Conservation (phyloP, 2,888 invertebrate species). For the Heliconius hortense region DNA sequence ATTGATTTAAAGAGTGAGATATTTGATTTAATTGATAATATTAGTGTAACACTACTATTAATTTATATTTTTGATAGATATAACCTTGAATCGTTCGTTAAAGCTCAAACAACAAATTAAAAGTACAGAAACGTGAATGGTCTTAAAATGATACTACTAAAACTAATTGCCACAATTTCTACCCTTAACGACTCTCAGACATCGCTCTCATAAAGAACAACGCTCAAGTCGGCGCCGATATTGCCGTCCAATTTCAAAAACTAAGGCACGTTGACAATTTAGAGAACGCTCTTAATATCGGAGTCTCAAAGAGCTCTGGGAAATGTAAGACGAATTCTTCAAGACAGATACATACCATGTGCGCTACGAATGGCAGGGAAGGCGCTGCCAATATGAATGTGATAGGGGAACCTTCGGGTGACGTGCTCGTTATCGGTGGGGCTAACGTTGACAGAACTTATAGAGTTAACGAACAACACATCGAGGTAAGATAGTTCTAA, state of each 20-base stretch:
- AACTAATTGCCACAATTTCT: constrained; percentile 66
- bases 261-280: constrained; percentile 59
- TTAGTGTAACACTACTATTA: background rate
- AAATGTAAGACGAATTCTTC: constrained; percentile 45
- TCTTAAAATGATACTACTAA: constrained; percentile 59
- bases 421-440: constrained; percentile 88
- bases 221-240: constrained; percentile 90
- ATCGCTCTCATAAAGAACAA: constrained; percentile 96
- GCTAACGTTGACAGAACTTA: constrained; percentile 88
- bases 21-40: background rate
- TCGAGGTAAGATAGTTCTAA: constrained; percentile 83
- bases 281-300: constrained; percentile 57
- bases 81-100: constrained; percentile 43
- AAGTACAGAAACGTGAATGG: constrained; percentile 57
- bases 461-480: constrained; percentile 81
- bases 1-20: background rate
- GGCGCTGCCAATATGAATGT: constrained; percentile 24
- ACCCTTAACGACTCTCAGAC: constrained; percentile 83
- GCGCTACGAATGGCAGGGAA: constrained; percentile 42
- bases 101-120: constrained; percentile 58
- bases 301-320: constrained; percentile 48
- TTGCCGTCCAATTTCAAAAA: constrained; percentile 85
- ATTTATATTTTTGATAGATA: constrained; percentile 46
- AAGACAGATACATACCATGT: constrained; percentile 63
- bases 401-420: constrained; percentile 48